These are phyloP conservation scores for Holacanthus passer DNA, from an alignment of 2,113 vertebrate species.

Conservation along the genomic window DNA sequence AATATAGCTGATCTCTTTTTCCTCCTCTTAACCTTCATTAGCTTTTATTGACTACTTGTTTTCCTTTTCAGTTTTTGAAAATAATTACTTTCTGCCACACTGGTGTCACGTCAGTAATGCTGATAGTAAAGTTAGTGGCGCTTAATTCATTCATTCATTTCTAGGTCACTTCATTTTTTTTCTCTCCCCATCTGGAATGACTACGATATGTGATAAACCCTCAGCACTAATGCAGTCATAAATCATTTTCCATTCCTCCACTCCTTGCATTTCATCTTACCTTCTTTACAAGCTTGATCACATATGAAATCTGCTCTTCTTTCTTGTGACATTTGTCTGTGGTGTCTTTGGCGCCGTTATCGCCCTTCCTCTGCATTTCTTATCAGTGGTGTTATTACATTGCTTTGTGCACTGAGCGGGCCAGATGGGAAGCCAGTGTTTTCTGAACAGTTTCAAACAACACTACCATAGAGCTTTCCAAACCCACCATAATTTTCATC, in stretches of 20 bases:
- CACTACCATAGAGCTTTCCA: not conserved
- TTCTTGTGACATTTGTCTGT: conserved; percentile 32
- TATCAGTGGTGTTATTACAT: conserved; percentile 46
- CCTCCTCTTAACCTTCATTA: conserved; percentile 14
- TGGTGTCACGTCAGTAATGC: conserved; percentile 1
- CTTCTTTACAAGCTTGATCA: conserved; percentile 55
- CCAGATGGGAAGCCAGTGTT: conserved; percentile 8
- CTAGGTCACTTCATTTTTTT: conserved; percentile 57
- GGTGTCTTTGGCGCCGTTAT: conserved; percentile 12
- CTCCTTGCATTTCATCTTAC: conserved; percentile 38
- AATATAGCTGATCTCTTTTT: not conserved
- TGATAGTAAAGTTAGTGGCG: conserved; percentile 9
- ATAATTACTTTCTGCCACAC: not conserved
- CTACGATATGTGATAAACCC: conserved; percentile 51
- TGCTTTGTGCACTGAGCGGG: not conserved
- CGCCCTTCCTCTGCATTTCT: conserved; percentile 27
- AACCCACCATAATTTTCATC: not conserved
- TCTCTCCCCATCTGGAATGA: conserved; percentile 48
- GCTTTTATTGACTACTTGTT: conserved; percentile 34
- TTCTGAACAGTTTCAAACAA: not conserved
- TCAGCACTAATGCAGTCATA: conserved; percentile 32
- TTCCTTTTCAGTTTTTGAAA: not conserved
- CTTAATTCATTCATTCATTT: conserved; percentile 69
- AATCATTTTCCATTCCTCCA: conserved; percentile 17
- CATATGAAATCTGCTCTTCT: conserved; percentile 61